These are phyloP conservation scores for Emydoidea blandingii DNA, from an alignment of 2,797 vertebrate species.

Conservation along the genomic window DNA sequence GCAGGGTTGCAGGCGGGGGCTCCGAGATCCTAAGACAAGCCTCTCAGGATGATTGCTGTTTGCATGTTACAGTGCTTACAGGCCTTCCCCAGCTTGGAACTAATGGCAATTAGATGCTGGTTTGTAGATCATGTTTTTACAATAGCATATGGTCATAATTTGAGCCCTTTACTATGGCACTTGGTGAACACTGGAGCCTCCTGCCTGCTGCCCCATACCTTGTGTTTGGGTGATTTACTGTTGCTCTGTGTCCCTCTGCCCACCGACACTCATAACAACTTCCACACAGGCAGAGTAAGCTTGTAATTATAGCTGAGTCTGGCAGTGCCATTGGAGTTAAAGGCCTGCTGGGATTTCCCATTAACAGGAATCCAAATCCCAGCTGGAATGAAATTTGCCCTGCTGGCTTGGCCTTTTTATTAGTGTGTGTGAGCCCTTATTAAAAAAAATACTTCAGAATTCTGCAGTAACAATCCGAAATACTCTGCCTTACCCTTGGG, in stretches of 20 bases:
- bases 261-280: slow-evolving; percentile 63
- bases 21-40: not conserved
- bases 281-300: slow-evolving; percentile 38
- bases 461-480: not conserved
- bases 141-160: slow-evolving; percentile 47
- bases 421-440: slow-evolving; percentile 68
- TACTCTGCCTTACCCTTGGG: not conserved
- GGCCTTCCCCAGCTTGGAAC: not conserved
- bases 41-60: not conserved
- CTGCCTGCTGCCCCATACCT: slow-evolving; percentile 56
- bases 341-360: slow-evolving; percentile 70
- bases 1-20: not conserved
- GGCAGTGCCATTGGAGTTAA: slow-evolving; percentile 68
- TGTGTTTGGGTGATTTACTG: slow-evolving; percentile 72
- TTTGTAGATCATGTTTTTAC: slow-evolving; percentile 33
- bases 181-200: slow-evolving; percentile 62
- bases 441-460: slow-evolving; percentile 25
- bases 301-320: slow-evolving; percentile 62
- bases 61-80: not conserved
- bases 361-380: slow-evolving; percentile 68
- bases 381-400: slow-evolving; percentile 73
- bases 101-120: slow-evolving; percentile 16
- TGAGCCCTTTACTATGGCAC: slow-evolving; percentile 28
- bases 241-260: slow-evolving; percentile 68
- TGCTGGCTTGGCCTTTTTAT: slow-evolving; percentile 60